A percentile compares a stretch with the other conserved stretches of the same genome.
phyloP scores from a whole-genome alignment of 2,797 vertebrate species.

The Esox masquinongy region DNA sequence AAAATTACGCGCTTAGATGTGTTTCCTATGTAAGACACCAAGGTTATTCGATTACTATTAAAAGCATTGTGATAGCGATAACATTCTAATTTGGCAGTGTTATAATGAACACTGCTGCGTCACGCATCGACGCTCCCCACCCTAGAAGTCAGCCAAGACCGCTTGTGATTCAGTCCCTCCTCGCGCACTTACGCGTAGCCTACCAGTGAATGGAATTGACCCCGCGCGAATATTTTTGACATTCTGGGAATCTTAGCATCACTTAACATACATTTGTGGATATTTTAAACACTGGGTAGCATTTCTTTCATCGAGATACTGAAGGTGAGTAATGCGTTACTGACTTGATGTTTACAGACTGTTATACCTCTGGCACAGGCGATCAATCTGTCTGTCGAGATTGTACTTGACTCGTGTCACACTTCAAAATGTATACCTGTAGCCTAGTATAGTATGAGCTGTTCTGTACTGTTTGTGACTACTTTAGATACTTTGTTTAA shows the following conservation, averaged over 20 bases:
- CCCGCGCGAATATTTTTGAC: slow-evolving; percentile 32
- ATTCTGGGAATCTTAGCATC: slow-evolving; percentile 10
- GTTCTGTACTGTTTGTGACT: not conserved
- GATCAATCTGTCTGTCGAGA: not conserved
- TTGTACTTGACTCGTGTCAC: not conserved
- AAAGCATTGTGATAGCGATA: slow-evolving; percentile 29
- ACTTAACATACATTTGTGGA: slow-evolving; percentile 3
- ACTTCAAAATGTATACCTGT: not conserved
- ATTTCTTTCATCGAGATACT: slow-evolving; percentile 21
- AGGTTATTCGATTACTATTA: slow-evolving; percentile 20
- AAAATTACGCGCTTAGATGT: not conserved
- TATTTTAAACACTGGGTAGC: slow-evolving; percentile 24
- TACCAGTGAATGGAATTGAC: slow-evolving; percentile 32
- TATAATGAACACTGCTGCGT: slow-evolving; percentile 26
- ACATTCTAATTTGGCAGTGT: slow-evolving; percentile 11
- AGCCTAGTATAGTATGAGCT: not conserved
- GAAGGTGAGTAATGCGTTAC: not conserved
- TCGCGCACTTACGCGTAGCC: slow-evolving; percentile 29
- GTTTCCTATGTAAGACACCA: not conserved
- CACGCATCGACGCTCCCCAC: slow-evolving; percentile 53
- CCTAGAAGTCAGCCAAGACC: slow-evolving; percentile 53
- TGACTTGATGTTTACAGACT: not conserved
- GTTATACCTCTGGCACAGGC: not conserved
- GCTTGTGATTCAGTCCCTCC: slow-evolving; percentile 66
- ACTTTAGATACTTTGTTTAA: not conserved